These are phyloP conservation scores for Alligator sinensis DNA, from an alignment of 2,113 vertebrate genomes.

Conservation along the genomic window DNA sequence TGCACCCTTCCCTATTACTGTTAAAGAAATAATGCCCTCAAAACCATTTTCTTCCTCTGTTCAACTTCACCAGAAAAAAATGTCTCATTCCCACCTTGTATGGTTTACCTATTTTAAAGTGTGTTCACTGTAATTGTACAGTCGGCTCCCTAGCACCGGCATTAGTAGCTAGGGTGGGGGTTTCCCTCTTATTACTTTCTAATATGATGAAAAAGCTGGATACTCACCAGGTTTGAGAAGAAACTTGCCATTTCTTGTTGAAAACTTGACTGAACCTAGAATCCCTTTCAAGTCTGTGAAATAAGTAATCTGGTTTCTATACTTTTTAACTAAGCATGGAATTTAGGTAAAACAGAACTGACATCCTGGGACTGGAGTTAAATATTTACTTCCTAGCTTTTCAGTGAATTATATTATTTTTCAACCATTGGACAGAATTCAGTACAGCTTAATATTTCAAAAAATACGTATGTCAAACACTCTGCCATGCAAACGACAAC, in stretches of 20 bases:
- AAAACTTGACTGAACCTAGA: constrained; percentile 24
- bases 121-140: background rate
- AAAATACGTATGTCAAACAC: background rate
- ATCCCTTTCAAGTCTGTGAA: constrained; percentile 18
- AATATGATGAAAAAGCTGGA: constrained; percentile 9
- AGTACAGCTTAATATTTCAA: constrained; percentile 60
- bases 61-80: background rate
- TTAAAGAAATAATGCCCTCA: background rate
- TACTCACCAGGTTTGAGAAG: constrained; percentile 68
- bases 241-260: constrained; percentile 43
- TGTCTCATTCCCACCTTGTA: background rate
- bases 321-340: background rate
- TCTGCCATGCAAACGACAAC: background rate
- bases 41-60: background rate
- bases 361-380: constrained; percentile 14
- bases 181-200: background rate
- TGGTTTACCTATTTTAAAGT: background rate
- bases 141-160: background rate
- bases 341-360: background rate
- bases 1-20: background rate
- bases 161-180: background rate
- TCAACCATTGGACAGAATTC: background rate
- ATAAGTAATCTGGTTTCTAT: background rate
- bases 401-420: background rate
- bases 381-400: constrained; percentile 37